phyloP scores from a whole-genome alignment of 2,113 vertebrate species.

The Oostethus manadensis region DNA sequence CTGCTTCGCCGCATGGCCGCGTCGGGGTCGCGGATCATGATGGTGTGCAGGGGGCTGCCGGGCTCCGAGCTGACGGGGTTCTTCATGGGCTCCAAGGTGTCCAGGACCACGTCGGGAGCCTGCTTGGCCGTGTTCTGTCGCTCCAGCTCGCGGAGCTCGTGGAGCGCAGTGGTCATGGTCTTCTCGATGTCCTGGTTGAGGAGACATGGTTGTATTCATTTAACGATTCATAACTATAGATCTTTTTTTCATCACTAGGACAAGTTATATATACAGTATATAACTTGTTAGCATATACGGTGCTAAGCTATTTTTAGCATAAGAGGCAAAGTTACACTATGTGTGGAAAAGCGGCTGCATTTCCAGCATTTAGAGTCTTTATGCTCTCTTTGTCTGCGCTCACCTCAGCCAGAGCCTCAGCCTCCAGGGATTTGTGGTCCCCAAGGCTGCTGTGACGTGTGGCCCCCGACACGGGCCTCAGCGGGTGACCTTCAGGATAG shows the following conservation, averaged over 20 bases:
- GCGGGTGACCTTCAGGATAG: slow-evolving; percentile 82
- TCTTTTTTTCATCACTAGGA: background rate
- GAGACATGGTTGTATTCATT: too few species aligned
- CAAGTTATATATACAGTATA: background rate
- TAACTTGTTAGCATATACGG: too few species aligned
- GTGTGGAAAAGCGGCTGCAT: too few species aligned
- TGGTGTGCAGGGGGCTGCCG: slow-evolving; percentile 92
- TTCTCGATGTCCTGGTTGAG: slow-evolving; percentile 90
- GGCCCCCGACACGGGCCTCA: slow-evolving; percentile 81
- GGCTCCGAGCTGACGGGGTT: slow-evolving; percentile 87
- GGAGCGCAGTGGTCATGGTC: slow-evolving; percentile 94
- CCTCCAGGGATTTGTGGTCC: slow-evolving; percentile 93
- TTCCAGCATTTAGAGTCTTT: too few species aligned
- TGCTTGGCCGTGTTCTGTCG: slow-evolving; percentile 94
- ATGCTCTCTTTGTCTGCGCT: background rate
- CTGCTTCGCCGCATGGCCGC: slow-evolving; percentile 92
- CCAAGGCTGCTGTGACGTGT: slow-evolving; percentile 97
- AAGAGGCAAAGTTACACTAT: too few species aligned
- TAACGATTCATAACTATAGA: too few species aligned
- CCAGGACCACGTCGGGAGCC: slow-evolving; percentile 92
- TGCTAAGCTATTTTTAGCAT: too few species aligned
- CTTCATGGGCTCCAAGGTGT: slow-evolving; percentile 95
- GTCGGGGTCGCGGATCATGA: slow-evolving; percentile 92
- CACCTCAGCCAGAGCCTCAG: slow-evolving; percentile 93
- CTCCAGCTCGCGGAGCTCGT: slow-evolving; percentile 93